A percentile compares a stretch with the other conserved stretches of the same genome.
phyloP scores from a whole-genome alignment of 1,140 invertebrate species.

The Cydia pomonella region DNA sequence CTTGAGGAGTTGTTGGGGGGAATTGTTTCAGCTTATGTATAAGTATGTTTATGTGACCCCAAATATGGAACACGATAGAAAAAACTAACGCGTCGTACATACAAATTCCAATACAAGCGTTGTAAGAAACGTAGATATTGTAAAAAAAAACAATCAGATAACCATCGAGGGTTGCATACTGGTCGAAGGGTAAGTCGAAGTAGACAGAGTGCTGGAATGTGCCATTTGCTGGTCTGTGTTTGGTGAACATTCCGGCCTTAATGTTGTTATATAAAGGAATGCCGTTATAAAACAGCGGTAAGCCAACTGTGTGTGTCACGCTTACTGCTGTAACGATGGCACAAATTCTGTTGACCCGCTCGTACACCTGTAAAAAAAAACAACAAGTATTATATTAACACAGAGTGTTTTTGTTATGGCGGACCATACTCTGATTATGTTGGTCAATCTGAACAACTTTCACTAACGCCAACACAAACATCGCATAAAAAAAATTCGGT shows the following conservation, averaged over 20 bases:
- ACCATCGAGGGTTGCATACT: background rate
- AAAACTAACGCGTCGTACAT: conserved; percentile 2
- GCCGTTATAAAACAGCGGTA: background rate
- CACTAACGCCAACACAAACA: too few species aligned
- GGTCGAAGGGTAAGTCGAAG: background rate
- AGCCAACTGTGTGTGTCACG: background rate
- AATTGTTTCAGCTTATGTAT: background rate
- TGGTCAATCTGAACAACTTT: too few species aligned
- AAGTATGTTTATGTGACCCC: background rate
- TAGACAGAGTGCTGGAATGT: conserved; percentile 3
- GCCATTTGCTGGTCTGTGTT: background rate
- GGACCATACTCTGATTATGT: too few species aligned
- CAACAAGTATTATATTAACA: background rate
- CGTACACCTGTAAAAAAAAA: background rate
- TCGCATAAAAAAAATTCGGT: too few species aligned
- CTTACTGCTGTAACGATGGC: background rate
- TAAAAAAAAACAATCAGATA: background rate
- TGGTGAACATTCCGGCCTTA: background rate
- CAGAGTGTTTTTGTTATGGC: too few species aligned
- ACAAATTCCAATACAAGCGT: conserved; percentile 6
- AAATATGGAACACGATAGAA: background rate
- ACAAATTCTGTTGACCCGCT: background rate
- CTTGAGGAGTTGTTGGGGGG: background rate
- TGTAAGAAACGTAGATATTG: conserved; percentile 6
- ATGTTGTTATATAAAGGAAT: background rate